Evolutionary conservation across 2,888 invertebrate species (phyloP), one percentile per base, ranked within the genome.

Genomic region (Belgica antarctica): DNA sequence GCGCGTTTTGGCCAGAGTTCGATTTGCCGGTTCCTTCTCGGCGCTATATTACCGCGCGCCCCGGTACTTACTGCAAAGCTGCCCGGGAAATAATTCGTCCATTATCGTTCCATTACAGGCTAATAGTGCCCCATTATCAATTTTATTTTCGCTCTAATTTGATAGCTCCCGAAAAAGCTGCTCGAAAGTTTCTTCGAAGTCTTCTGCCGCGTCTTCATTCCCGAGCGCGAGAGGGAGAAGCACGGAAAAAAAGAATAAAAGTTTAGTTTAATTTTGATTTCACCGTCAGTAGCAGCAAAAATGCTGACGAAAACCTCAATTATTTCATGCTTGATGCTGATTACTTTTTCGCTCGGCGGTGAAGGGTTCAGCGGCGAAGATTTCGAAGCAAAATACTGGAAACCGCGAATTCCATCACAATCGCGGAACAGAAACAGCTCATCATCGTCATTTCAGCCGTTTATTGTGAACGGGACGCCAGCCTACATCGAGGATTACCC

Each of bases 391-490:
- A n/a, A n/a, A n/a, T n/a, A n/a, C 5, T 59, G 25, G 59, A 2
- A n/a, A 2, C 7, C 27, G 52, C 17, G 59, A 25, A 59, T 59
- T 27, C 59, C 59, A 27, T 27, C 59, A 25, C 19, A 61, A 15
- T 62, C 24, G 7, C 25, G 7, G 2, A 66, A 52, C n/a, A n/a
- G n/a, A n/a, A n/a, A n/a, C n/a, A n/a, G n/a, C n/a, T n/a, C n/a
- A n/a, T n/a, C n/a, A n/a, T n/a, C n/a, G n/a, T n/a, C n/a, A n/a
- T n/a, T n/a, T n/a, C n/a, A n/a, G n/a, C n/a, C n/a, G n/a, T n/a
- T 17, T n/a, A 69, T 69, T 25, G n/a, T 69, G 0, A 61, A 61
- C 12, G 69, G 69, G 8, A 31, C 15, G 17, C 69, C 69, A 25
- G 69, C 69, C 22, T 36, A 57, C 7, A 69, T 69, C 25, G 12